Conservation (phyloP, 2,113 vertebrate genomes). For the Elaphurus davidianus region DNA sequence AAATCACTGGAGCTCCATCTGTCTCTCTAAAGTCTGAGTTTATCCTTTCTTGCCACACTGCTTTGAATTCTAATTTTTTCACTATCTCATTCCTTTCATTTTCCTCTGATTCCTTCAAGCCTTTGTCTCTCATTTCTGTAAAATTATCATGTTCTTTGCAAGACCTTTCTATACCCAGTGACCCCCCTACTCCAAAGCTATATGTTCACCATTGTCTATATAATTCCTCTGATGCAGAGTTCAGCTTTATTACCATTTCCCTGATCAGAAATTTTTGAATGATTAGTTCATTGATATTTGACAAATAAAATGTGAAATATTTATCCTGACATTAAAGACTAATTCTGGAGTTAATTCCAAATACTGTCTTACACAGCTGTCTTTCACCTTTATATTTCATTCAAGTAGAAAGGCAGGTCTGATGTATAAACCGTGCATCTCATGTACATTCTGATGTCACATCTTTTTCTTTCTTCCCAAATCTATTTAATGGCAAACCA, state of each 20-base stretch:
- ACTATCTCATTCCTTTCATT: background rate
- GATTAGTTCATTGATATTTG: background rate
- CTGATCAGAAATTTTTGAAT: background rate
- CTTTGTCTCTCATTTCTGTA: background rate
- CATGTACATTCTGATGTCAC: background rate
- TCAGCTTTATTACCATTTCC: background rate
- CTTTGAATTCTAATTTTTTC: background rate
- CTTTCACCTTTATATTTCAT: background rate
- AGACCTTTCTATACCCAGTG: background rate
- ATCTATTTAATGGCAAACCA: background rate
- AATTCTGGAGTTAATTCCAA: background rate
- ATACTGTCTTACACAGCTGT: background rate
- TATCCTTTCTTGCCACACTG: background rate
- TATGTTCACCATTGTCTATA: background rate
- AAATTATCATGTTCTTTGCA: background rate
- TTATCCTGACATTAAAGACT: background rate
- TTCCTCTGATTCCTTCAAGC: background rate
- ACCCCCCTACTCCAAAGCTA: background rate
- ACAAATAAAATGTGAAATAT: background rate
- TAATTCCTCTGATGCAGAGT: background rate
- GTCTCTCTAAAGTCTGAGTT: background rate
- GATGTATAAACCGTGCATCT: accelerated
- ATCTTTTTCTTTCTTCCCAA: background rate
- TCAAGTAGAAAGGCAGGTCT: background rate
- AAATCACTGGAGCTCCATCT: background rate